Evolutionary conservation across 2,888 invertebrate species (phyloP), one percentile per base, ranked within the genome.

Genomic region (Tiphia femorata): DNA sequence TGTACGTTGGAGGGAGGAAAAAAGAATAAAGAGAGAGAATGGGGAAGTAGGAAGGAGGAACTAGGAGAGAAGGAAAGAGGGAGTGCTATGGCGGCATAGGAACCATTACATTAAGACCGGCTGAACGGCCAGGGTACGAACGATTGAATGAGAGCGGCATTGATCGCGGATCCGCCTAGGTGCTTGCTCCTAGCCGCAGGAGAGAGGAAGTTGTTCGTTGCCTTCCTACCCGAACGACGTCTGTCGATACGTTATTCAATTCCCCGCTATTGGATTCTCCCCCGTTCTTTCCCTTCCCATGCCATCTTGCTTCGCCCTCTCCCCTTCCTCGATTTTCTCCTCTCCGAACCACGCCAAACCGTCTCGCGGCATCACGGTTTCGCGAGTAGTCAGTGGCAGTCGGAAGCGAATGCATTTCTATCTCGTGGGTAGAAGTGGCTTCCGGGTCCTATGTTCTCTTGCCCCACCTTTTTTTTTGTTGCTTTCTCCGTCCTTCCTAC

Each of bases 201-300:
- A n/a, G n/a, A n/a, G n/a, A 69, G 53, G 64, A 70, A 67, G 70
- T 69, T 70, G 70, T 69, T 67, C 51, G 57, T 47, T 64, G 58
- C 49, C 61, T 70, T 70, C 67, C 61, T 59, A 49, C 58, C 53
- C 56, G 27, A 35, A 21, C 12, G 67, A 69, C 71, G 62, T 62
- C 71, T 70, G 70, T 71, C 69, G 68, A 69, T 69, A 69, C 67
- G 69, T 70, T 69, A 69, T 70, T 69, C 70, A 70, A 67, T 70
- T 70, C 62, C 49, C 44, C 41, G 29, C 53, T 62, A 70, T 67
- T 71, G 64, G 56, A 65, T 70, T 71, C 62, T 53, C 60, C 54
- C 50, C 55, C 62, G 49, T n/a, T n/a, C n/a, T n/a, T n/a, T n/a
- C n/a, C n/a, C n/a, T n/a, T n/a, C n/a, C 54, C 20, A 38, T 43